Conservation (phyloP, 2,888 invertebrate genomes). For the Pherbina coryleti region DNA sequence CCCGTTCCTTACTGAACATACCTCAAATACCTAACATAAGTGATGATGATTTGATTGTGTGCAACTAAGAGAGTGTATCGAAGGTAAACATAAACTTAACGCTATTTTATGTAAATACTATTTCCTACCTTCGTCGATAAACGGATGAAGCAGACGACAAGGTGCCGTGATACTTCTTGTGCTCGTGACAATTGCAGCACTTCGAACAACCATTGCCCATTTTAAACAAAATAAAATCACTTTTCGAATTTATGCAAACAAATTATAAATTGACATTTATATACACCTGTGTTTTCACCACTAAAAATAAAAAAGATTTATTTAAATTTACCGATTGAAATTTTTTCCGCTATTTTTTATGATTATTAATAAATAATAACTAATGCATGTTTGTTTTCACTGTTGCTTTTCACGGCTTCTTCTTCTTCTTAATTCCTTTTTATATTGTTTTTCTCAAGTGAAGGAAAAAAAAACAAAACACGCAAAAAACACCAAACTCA, state of each 20-base stretch:
- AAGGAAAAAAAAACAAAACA: constrained; percentile 29
- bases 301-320: no score
- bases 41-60: no score
- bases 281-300: neutral
- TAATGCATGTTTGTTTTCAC: neutral
- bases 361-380: neutral
- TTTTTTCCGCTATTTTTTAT: neutral
- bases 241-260: neutral
- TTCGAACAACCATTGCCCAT: constrained; percentile 70
- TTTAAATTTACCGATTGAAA: no score
- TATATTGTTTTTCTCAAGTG: neutral
- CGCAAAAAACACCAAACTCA: constrained; percentile 17
- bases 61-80: no score
- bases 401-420: neutral
- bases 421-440: neutral
- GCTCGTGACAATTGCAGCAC: constrained; percentile 68
- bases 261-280: neutral
- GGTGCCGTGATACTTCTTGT: constrained; percentile 64
- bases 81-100: no score
- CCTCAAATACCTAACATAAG: no score
- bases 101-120: neutral
- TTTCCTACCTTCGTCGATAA: constrained; percentile 66
- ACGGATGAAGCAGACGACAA: constrained; percentile 68
- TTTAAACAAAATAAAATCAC: neutral
- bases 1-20: no score